Conservation (phyloP, 2,888 invertebrate species). For the Pandemis cinnamomeana region DNA sequence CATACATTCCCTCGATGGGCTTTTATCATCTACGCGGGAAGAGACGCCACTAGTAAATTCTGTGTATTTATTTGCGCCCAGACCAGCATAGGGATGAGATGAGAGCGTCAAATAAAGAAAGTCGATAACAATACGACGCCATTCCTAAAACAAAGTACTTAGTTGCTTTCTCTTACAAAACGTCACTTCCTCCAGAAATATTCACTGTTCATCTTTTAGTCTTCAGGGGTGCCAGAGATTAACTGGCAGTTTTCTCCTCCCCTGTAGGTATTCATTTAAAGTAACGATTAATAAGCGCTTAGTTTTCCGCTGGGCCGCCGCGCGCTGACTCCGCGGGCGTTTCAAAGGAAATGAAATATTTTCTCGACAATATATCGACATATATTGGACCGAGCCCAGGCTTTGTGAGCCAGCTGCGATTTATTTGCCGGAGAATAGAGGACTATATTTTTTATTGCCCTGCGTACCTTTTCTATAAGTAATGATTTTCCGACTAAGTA, state of each 20-base stretch:
- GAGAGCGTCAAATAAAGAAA: too few species aligned
- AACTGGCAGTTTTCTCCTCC: not conserved
- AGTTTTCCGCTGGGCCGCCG: slow-evolving; percentile 20
- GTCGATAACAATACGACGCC: too few species aligned
- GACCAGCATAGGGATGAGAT: too few species aligned
- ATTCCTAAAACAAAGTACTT: too few species aligned
- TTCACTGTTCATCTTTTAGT: not conserved
- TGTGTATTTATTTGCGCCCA: too few species aligned
- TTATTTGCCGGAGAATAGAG: slow-evolving; percentile 58
- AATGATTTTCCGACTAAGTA: slow-evolving; percentile 43
- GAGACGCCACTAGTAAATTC: too few species aligned
- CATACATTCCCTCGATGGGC: too few species aligned
- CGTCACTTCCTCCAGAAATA: too few species aligned
- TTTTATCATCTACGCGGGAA: too few species aligned
- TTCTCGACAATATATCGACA: slow-evolving; percentile 62
- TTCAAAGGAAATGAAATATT: slow-evolving; percentile 60
- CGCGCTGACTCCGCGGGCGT: slow-evolving; percentile 19
- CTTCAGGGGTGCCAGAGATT: not conserved
- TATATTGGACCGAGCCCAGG: slow-evolving; percentile 54
- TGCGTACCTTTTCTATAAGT: slow-evolving; percentile 47
- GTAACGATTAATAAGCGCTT: slow-evolving; percentile 10
- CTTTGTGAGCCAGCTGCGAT: slow-evolving; percentile 58
- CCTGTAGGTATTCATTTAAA: not conserved
- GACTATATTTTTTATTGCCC: slow-evolving; percentile 53
- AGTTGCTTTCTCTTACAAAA: too few species aligned